A percentile compares a stretch with the other conserved stretches of the same genome.
Evolutionary conservation across 2,113 vertebrate genomes (phyloP).

Genomic region (Crotalus horridus): DNA sequence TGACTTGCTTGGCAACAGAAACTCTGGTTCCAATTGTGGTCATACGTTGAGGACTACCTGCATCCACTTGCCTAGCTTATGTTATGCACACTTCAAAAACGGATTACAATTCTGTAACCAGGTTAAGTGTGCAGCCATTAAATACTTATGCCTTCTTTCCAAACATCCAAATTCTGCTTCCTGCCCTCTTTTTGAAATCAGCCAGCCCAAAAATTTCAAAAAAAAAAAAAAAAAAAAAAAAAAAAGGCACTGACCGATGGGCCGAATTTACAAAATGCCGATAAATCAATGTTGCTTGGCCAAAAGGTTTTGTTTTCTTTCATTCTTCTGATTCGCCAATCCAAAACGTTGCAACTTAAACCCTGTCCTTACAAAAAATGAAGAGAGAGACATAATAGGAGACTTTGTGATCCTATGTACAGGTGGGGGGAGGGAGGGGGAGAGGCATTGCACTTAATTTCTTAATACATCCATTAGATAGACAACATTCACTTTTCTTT

Average conservation of each 20-base stretch:
- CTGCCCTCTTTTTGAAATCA: not conserved
- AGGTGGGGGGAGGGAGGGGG: slow-evolving; percentile 42
- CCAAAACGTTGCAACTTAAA: slow-evolving; percentile 28
- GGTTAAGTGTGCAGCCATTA: not conserved
- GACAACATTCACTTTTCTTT: slow-evolving; percentile 71
- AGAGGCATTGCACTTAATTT: slow-evolving; percentile 78
- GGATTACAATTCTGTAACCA: not conserved
- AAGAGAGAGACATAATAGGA: slow-evolving; percentile 9
- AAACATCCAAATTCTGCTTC: not conserved
- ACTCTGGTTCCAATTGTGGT: not conserved
- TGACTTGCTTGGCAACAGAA: not conserved
- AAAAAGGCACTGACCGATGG: not conserved
- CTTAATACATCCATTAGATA: slow-evolving; percentile 77
- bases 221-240: not conserved
- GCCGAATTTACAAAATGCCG: not conserved
- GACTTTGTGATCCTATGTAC: slow-evolving; percentile 66
- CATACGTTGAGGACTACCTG: not conserved
- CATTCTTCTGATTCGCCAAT: not conserved
- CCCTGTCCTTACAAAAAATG: slow-evolving; percentile 58
- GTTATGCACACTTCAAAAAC: not conserved
- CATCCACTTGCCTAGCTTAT: not conserved
- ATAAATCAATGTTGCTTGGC: not conserved
- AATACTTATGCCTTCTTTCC: not conserved
- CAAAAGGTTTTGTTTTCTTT: not conserved
- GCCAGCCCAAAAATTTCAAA: not conserved